Base-by-base conservation (phyloP, 2,888 invertebrate species). In the Sipha maydis region DNA sequence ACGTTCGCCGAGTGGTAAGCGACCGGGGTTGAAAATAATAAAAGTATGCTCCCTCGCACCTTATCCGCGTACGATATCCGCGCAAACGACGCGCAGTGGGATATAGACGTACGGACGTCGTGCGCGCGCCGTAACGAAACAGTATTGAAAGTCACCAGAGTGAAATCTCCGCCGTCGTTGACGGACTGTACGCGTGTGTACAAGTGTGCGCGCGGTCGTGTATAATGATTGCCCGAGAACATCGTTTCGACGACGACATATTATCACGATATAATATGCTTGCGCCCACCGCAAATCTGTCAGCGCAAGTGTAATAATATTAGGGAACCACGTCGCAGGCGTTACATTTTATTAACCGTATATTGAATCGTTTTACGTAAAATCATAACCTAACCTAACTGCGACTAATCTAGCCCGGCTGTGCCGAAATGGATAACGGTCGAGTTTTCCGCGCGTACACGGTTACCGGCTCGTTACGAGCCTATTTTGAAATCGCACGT, bases 141-240 rank as follows among this genome's bases (percentile, higher is more conserved):
- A 31, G 54, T 83, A 83, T 71, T 71, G 71, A 83, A 83, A 83
- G 83, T 83, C 71, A 54, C 48, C 83, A 17, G 25, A 71, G 31
- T 31, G 83, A 83, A 71, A 71, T 83, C 83, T 48, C 69, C 71
- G 38, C 48, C 54, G 38, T 31, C 48, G 71, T 48, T 14, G 9
- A 69, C 67, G 67, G 11, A 56, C 17, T 38, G 38, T 41, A 17
- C 41, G 25, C 21, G 0, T 41, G 61, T 80, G 1, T 14, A 48
- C 48, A 14, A 48, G 1, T 14, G 41, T 28, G 21, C n/a, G 25
- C n/a, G n/a, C n/a, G n/a, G n/a, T n/a, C n/a, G n/a, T n/a, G n/a
- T n/a, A n/a, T n/a, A n/a, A 34, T 34, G 34, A 41, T 41, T 5
- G 8, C 41, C 9, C 41, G 41, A 41, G n/a, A n/a, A n/a, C 34